Evolutionary conservation across 2,888 invertebrate species (phyloP).

Genomic region (Alcis repandata): DNA sequence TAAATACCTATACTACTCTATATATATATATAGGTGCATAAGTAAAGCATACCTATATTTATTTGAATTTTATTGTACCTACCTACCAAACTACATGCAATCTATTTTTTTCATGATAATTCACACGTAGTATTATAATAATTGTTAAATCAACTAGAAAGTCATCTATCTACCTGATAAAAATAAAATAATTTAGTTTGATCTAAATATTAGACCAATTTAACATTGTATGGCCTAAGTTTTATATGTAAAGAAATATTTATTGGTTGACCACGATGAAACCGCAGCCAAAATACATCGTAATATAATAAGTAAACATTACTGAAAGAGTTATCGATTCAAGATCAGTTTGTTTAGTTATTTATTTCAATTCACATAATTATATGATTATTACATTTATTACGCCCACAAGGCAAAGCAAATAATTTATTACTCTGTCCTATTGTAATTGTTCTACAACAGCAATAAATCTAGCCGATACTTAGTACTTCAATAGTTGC

Average conservation of each 20-base stretch:
- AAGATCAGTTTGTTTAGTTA: neutral
- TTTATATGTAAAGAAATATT: constrained; percentile 6
- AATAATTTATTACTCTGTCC: neutral
- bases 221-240: neutral
- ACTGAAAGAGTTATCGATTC: neutral
- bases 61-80: too few species aligned
- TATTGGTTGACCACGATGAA: constrained; percentile 11
- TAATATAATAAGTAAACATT: neutral
- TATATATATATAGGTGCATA: too few species aligned
- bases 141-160: neutral
- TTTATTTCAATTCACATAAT: too few species aligned
- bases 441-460: neutral
- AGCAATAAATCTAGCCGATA: neutral
- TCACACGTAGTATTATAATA: too few species aligned
- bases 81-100: too few species aligned
- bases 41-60: too few species aligned
- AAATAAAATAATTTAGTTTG: neutral
- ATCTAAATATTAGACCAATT: constrained; percentile 3
- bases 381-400: too few species aligned
- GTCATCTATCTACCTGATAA: neutral
- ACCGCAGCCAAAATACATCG: neutral
- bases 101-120: too few species aligned
- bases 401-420: too few species aligned
- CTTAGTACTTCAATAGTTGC: neutral
- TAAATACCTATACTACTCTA: too few species aligned